Evolutionary conservation across 2,888 invertebrate genomes (phyloP), one percentile per base, ranked within the genome.

Genomic region (Seira musarum): DNA sequence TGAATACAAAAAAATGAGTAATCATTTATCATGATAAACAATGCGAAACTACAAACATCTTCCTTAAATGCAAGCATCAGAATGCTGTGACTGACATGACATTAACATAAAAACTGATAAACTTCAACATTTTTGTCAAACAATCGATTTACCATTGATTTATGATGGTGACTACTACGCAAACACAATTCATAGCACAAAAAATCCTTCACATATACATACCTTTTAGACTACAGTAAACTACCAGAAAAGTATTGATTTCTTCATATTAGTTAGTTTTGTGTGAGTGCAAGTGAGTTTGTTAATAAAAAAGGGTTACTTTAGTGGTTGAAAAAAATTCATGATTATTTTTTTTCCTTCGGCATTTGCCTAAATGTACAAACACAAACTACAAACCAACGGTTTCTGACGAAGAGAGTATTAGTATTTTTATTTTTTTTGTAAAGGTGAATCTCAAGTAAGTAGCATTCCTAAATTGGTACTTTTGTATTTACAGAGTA

Each of bases 361-460:
- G n/a, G n/a, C n/a, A 49, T 49, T 13, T 49, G 17, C 17, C 30
- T 30, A 30, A 30, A n/a, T n/a, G n/a, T n/a, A n/a, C n/a, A n/a
- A n/a, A n/a, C n/a, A n/a, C n/a, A n/a, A n/a, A n/a, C n/a, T n/a
- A n/a, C n/a, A n/a, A n/a, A n/a, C n/a, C n/a, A n/a, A n/a, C n/a
- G n/a, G n/a, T n/a, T 30, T 30, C 30, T 8, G 49, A 49, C 49
- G 17, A 49, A 49, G 15, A 49, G 2, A 30, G 30, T 30, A 49
- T 49, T 49, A 49, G 49, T 49, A 49, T 49, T n/a, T n/a, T n/a
- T n/a, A n/a, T n/a, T n/a, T n/a, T n/a, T n/a, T n/a, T n/a, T 49
- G 49, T 76, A 76, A 63, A 76, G 76, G 76, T 76, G 76, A 64
- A 65, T 49, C 49, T 69, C 69, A 76, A 76, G 76, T 76, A 76